phyloP scores from a whole-genome alignment of 2,113 vertebrate genomes.

The Galeopterus variegatus region DNA sequence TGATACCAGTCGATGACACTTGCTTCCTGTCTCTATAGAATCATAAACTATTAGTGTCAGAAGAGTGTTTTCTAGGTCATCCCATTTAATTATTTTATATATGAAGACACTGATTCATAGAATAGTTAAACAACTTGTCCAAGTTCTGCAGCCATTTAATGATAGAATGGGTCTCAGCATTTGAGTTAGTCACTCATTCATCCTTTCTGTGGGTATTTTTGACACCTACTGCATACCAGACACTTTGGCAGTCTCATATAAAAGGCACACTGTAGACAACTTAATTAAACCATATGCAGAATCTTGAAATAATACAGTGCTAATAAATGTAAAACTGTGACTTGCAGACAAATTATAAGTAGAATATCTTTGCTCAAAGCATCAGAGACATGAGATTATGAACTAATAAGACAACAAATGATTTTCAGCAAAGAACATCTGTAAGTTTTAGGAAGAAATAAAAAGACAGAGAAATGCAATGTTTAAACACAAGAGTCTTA shows the following conservation, averaged over 20 bases:
- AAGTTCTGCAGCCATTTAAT: not conserved
- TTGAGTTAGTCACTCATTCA: not conserved
- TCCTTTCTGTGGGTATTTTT: not conserved
- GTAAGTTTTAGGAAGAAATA: not conserved
- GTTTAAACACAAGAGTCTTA: not conserved
- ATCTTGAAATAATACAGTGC: not conserved
- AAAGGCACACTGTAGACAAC: not conserved
- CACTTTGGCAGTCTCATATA: not conserved
- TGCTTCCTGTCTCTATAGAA: not conserved
- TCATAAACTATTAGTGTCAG: not conserved
- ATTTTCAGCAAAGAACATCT: not conserved
- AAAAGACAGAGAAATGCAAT: not conserved
- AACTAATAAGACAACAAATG: not conserved
- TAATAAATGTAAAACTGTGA: not conserved
- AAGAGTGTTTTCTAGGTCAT: not conserved
- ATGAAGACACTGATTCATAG: not conserved
- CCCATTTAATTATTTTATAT: not conserved
- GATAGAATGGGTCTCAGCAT: not conserved
- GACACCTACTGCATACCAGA: not conserved
- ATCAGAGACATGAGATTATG: not conserved
- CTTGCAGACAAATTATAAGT: not conserved
- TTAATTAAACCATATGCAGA: not conserved
- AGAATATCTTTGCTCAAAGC: slow-evolving; percentile 29
- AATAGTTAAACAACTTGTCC: not conserved
- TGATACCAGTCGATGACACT: not conserved